Evolutionary conservation across 1,140 invertebrate genomes (phyloP).

Genomic region (Apis laboriosa): DNA sequence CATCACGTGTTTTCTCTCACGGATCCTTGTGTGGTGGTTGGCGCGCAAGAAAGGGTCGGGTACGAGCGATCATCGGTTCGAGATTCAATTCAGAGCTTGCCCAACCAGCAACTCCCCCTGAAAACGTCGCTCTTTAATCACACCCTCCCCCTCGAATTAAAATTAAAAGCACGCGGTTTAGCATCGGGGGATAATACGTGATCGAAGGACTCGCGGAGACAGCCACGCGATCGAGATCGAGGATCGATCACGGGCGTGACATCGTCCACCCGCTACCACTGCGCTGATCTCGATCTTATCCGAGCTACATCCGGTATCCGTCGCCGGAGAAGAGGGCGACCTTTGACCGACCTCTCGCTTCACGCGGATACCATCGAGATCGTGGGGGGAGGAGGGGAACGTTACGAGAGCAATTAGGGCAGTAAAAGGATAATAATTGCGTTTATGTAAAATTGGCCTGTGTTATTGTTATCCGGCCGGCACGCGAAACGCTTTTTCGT

Average conservation of each 20-base stretch:
- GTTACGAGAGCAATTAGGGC: slow-evolving; percentile 48
- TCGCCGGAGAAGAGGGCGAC: not conserved
- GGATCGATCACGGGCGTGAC: not conserved
- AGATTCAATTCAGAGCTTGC: slow-evolving; percentile 72
- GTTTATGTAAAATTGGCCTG: slow-evolving; percentile 47
- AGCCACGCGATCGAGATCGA: not conserved
- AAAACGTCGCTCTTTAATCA: slow-evolving; percentile 66
- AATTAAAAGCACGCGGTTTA: slow-evolving; percentile 49
- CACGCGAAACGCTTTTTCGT: slow-evolving; percentile 58
- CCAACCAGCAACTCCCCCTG: slow-evolving; percentile 24
- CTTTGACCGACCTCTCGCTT: not conserved
- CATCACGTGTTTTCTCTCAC: slow-evolving; percentile 25
- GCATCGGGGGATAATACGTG: not conserved
- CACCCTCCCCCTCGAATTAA: slow-evolving; percentile 64
- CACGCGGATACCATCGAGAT: not conserved
- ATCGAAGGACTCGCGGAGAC: slow-evolving; percentile 15
- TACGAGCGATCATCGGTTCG: slow-evolving; percentile 40
- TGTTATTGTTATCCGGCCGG: slow-evolving; percentile 44
- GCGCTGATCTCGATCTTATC: slow-evolving; percentile 7
- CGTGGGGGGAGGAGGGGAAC: slow-evolving; percentile 2
- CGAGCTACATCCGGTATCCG: not conserved
- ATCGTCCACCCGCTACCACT: not conserved
- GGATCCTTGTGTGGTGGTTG: not conserved
- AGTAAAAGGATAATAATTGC: slow-evolving; percentile 51
- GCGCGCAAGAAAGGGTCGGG: not conserved